These are phyloP conservation scores for Jaculus jaculus DNA, from an alignment of 2,113 vertebrate genomes.

Conservation along the genomic window DNA sequence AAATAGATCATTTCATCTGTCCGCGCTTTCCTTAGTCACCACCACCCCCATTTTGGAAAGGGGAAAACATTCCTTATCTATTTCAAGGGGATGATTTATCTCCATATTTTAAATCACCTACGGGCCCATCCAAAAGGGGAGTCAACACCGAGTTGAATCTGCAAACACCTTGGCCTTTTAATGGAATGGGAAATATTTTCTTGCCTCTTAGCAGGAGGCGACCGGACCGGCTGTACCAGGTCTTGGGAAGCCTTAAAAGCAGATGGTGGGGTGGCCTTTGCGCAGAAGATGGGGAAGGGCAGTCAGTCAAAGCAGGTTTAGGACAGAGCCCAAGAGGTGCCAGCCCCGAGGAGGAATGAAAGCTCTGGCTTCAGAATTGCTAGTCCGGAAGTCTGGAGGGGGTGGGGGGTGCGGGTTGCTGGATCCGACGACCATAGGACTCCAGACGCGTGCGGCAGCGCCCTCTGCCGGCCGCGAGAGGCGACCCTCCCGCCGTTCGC, in stretches of 20 bases:
- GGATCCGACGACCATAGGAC: neutral
- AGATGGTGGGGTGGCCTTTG: neutral
- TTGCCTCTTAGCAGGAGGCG: neutral
- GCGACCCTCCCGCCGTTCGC: neutral
- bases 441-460: slow-evolving; percentile 62
- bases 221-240: neutral
- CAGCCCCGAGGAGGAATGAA: neutral
- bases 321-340: neutral
- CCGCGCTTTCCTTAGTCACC: neutral
- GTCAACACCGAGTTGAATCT: neutral
- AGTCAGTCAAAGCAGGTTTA: neutral
- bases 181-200: neutral
- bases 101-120: slow-evolving; percentile 26
- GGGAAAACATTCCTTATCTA: slow-evolving; percentile 29
- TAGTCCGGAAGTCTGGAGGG: neutral
- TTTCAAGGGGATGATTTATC: slow-evolving; percentile 40
- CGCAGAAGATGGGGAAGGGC: neutral
- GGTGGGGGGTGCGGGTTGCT: neutral
- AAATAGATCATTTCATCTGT: slow-evolving; percentile 46
- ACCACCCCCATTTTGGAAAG: slow-evolving; percentile 30
- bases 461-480: slow-evolving; percentile 66
- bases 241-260: neutral
- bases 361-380: neutral
- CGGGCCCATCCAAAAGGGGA: neutral
- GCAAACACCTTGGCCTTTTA: neutral